Base-by-base conservation (phyloP, 2,113 vertebrate genomes). In the Struthidea cinerea region DNA sequence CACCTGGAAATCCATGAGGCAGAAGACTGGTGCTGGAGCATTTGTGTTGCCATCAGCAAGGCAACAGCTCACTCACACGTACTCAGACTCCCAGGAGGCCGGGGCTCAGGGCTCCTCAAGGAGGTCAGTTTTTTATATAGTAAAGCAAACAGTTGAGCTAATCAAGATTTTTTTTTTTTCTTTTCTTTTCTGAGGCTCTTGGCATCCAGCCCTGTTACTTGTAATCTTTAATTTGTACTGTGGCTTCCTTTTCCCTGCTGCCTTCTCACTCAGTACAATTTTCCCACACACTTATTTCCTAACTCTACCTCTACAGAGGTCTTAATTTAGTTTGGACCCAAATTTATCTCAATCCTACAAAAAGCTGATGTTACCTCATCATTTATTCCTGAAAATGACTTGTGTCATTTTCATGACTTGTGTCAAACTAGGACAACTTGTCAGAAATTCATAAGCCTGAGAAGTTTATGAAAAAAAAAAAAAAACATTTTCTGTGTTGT, bases 71-170 rank as follows among this genome's bases (percentile, higher is more conserved):
- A 20, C 52, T 70, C 2, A 94, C 95, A 97, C 85, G 73, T 97
- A 96, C 91, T 90, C 95, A 93, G 89, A 94, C 84, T 93, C 94
- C 83, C 94, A 88, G 37, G 94, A 95, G 95, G 89, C 93, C 13
- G 7, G 69, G 41, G 73, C 75, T 69, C 73, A 69, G 68, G 53
- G 73, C 76, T 95, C 82, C 92, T 93, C 70, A 44, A 90, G 81
- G 75, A 94, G 91, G 92, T 95, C 96, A 96, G 89, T 27, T 96
- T 97, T 97, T 97, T 96, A 97, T 97, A 97, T 95, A 97, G 96
- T 56, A 97, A 97, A 97, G 85, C 94, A 97, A 97, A 97, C 92
- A 97, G 91, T 94, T 95, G 95, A 94, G 82, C 91, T 97, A 97
- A 97, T 97, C 92, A 91, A 75, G 89, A 47, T 14, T 13, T 78